phyloP scores from a whole-genome alignment of 2,113 vertebrate genomes.

The Patagioenas fasciata region DNA sequence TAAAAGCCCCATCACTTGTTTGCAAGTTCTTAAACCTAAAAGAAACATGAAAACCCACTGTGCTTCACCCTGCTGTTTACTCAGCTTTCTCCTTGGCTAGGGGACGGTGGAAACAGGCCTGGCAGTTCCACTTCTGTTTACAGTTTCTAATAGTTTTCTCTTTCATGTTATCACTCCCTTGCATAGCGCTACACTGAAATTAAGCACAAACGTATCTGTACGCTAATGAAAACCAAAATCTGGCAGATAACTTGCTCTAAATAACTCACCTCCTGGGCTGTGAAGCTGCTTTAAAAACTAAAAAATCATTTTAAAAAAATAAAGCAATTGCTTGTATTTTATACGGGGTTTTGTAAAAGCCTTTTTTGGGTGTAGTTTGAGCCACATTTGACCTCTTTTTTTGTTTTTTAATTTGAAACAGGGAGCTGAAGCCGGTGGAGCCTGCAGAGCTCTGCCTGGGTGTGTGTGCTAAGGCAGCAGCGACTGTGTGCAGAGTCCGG shows the following conservation, averaged over 20 bases:
- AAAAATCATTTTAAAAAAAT: neutral
- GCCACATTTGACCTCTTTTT: fast-evolving
- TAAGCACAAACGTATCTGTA: neutral
- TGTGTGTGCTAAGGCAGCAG: neutral
- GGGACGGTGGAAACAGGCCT: conserved; percentile 38
- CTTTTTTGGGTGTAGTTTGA: neutral
- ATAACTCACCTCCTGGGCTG: neutral
- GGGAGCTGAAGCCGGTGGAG: neutral
- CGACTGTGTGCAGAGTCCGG: neutral
- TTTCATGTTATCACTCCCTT: conserved; percentile 45
- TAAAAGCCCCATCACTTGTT: conserved; percentile 6
- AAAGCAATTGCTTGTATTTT: neutral
- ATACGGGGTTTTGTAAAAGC: neutral
- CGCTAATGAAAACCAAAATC: neutral
- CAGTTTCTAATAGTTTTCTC: conserved; percentile 25
- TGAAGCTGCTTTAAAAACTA: neutral
- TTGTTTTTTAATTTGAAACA: neutral
- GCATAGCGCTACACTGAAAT: neutral
- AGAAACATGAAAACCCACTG: neutral
- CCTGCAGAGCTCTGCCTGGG: neutral
- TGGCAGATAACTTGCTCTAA: neutral
- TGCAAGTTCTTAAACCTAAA: conserved; percentile 5
- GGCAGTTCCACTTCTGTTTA: conserved; percentile 31
- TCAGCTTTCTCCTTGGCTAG: conserved; percentile 28
- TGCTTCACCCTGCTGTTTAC: neutral